These are phyloP conservation scores for Pseudomugil gertrudae DNA, from an alignment of 2,797 vertebrate genomes.

Conservation along the genomic window DNA sequence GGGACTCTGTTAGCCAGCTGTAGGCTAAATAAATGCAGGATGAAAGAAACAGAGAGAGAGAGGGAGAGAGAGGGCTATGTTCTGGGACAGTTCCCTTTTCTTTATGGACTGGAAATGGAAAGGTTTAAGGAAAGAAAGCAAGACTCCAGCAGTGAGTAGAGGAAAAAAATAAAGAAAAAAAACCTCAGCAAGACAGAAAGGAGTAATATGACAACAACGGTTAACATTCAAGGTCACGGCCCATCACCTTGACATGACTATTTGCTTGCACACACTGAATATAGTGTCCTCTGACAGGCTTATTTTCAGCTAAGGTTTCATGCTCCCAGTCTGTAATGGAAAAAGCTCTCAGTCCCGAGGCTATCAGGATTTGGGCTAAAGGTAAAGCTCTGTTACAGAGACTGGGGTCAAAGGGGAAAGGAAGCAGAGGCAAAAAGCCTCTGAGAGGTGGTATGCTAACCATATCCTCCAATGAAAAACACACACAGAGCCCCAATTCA, in stretches of 20 bases:
- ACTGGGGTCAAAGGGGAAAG: constrained; percentile 32
- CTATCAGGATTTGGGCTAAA: constrained; percentile 63
- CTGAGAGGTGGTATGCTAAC: constrained; percentile 20
- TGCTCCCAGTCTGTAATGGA: constrained; percentile 1
- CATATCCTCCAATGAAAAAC: constrained; percentile 9
- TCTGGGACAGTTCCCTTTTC: constrained; percentile 56
- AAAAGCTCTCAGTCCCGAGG: constrained; percentile 15
- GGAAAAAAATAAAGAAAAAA: constrained; percentile 15
- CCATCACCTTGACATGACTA: constrained; percentile 25
- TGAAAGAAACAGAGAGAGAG: constrained; percentile 44
- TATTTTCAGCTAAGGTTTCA: constrained; percentile 25
- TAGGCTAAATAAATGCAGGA: constrained; percentile 59
- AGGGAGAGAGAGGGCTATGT: constrained; percentile 38
- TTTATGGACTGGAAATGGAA: constrained; percentile 46
- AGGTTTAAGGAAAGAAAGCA: constrained; percentile 40
- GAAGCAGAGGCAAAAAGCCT: constrained; percentile 29
- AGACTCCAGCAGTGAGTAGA: constrained; percentile 15
- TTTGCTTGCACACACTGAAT: constrained; percentile 22
- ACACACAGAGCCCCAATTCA: constrained; percentile 22
- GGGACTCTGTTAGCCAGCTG: constrained; percentile 67
- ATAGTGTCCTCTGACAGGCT: constrained; percentile 5
- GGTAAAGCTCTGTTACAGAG: constrained; percentile 51
- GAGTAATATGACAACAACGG: constrained; percentile 51
- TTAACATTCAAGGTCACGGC: constrained; percentile 54
- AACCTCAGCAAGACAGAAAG: neutral